These are phyloP conservation scores for Limenitis camilla DNA, from an alignment of 2,888 invertebrate genomes.

Conservation along the genomic window DNA sequence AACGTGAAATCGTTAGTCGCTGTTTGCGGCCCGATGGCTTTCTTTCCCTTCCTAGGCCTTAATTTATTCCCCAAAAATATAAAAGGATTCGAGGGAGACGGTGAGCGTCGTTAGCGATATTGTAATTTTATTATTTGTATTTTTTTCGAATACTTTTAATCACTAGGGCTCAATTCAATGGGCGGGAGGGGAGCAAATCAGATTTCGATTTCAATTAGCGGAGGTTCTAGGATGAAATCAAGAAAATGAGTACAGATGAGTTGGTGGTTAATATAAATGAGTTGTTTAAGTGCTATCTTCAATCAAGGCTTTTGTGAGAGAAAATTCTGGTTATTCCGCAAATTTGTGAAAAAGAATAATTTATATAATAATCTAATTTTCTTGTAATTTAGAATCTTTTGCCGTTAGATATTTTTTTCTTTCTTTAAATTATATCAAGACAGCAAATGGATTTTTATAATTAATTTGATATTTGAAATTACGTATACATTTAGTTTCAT, in stretches of 20 bases:
- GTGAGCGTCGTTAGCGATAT: conserved; percentile 71
- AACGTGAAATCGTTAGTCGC: conserved; percentile 56
- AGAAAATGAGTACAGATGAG: conserved; percentile 71
- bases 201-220: conserved; percentile 75
- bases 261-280: conserved; percentile 63
- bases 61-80: conserved; percentile 72
- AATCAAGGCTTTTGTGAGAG: conserved; percentile 41
- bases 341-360: background rate
- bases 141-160: conserved; percentile 74
- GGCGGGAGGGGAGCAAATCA: conserved; percentile 61
- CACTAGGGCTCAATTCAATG: conserved; percentile 52
- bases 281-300: conserved; percentile 42
- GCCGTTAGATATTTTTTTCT: too few species aligned
- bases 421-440: too few species aligned
- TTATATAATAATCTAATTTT: background rate
- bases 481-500: too few species aligned
- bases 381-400: background rate
- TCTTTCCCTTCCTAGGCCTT: conserved; percentile 56
- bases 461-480: too few species aligned
- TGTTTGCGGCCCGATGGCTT: conserved; percentile 52
- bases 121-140: conserved; percentile 76
- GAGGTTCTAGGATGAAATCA: conserved; percentile 59
- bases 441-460: background rate
- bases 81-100: conserved; percentile 70
- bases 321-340: conserved; percentile 1